These are phyloP conservation scores for Eupeodes latifasciatus DNA, from an alignment of 2,888 invertebrate genomes.

Conservation along the genomic window DNA sequence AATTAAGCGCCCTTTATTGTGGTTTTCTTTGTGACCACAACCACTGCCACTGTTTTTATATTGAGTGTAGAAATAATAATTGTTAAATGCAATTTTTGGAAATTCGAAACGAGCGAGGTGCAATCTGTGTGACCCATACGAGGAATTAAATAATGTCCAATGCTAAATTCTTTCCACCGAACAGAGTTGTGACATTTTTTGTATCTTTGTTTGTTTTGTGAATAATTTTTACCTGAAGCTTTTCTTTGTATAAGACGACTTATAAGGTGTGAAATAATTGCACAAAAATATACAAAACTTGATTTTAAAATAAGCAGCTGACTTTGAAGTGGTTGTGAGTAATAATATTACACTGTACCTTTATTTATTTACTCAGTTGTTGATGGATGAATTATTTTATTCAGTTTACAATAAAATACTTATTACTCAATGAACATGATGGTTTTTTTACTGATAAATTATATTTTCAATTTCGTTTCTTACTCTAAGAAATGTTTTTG, in stretches of 20 bases:
- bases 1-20: constrained; percentile 53
- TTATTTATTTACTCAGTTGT: constrained; percentile 12
- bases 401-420: neutral
- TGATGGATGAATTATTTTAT: constrained; percentile 17
- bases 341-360: neutral
- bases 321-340: constrained; percentile 2
- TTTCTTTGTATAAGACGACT: constrained; percentile 26
- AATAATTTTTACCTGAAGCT: constrained; percentile 26
- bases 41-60: neutral
- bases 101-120: constrained; percentile 32
- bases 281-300: constrained; percentile 34
- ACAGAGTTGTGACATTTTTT: constrained; percentile 37
- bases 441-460: too few species aligned
- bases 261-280: constrained; percentile 48
- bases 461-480: too few species aligned
- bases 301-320: constrained; percentile 39
- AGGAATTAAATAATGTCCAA: constrained; percentile 40
- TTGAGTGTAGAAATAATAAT: neutral
- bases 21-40: constrained; percentile 46
- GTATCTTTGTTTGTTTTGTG: constrained; percentile 22
- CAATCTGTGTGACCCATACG: constrained; percentile 23
- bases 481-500: too few species aligned
- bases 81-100: constrained; percentile 47
- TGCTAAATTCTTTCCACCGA: constrained; percentile 44
- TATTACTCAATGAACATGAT: too few species aligned